phyloP scores from a whole-genome alignment of 2,888 invertebrate genomes.

The Odontothrips loti region DNA sequence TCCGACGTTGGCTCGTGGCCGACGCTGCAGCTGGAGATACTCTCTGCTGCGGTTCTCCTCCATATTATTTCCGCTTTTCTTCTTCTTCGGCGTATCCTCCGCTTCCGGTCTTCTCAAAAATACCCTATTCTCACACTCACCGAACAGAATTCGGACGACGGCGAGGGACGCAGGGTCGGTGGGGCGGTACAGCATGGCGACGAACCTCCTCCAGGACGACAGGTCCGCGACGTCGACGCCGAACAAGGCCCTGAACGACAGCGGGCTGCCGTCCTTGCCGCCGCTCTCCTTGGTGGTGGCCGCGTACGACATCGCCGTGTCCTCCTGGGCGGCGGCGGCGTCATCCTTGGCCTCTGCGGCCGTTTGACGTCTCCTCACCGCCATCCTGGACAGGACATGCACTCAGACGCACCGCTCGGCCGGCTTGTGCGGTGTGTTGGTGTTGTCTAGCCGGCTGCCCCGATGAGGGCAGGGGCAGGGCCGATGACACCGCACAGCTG shows the following conservation, averaged over 20 bases:
- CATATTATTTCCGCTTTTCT: too few relatives aligned
- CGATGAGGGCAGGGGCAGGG: slow-evolving; percentile 31
- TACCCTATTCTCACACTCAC: too few relatives aligned
- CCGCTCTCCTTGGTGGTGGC: not conserved
- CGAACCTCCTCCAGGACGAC: slow-evolving; percentile 49
- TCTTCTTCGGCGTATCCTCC: too few relatives aligned
- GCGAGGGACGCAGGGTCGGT: slow-evolving; percentile 74
- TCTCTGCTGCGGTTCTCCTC: too few relatives aligned
- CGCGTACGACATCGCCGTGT: too few relatives aligned
- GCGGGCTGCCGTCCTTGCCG: not conserved
- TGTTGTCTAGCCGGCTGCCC: not conserved
- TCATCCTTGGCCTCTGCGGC: not conserved
- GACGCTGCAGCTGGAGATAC: too few relatives aligned
- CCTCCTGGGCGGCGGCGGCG: slow-evolving; percentile 13
- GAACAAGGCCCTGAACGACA: slow-evolving; percentile 27
- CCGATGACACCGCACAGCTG: slow-evolving; percentile 42
- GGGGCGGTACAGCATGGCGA: slow-evolving; percentile 57
- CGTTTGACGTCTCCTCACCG: not conserved
- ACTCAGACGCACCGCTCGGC: not conserved
- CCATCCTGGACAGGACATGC: slow-evolving; percentile 1
- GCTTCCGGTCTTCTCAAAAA: too few relatives aligned
- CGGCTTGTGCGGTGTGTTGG: not conserved
- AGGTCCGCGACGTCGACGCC: slow-evolving; percentile 43
- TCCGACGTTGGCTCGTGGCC: too few relatives aligned
- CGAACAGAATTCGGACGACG: slow-evolving; percentile 72